Conservation (phyloP, 2,113 vertebrate genomes). For the Regulus satrapa region DNA sequence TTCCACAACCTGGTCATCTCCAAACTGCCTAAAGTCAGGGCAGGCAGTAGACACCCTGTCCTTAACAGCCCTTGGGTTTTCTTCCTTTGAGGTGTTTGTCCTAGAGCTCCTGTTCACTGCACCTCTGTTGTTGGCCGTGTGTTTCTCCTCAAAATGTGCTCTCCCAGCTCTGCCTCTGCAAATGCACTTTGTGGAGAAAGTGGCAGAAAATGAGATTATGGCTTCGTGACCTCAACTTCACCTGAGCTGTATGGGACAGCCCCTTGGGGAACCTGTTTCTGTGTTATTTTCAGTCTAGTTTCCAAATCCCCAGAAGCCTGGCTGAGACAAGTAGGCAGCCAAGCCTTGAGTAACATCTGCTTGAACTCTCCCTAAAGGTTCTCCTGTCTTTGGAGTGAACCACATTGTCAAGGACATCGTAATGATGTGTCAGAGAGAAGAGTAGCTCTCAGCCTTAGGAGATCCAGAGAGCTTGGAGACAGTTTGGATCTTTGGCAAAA, state of each 20-base stretch:
- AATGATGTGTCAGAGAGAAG: not conserved
- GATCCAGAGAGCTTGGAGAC: not conserved
- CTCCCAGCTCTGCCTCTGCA: not conserved
- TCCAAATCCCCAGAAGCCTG: not conserved
- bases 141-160: not conserved
- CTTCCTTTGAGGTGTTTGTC: not conserved
- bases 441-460: not conserved
- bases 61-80: not conserved
- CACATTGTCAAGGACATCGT: not conserved
- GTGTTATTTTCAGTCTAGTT: not conserved
- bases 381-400: not conserved
- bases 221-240: not conserved
- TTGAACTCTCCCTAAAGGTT: not conserved
- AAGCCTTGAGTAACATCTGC: not conserved
- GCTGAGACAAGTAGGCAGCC: not conserved
- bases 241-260: not conserved
- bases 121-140: not conserved
- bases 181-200: not conserved
- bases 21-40: fast-evolving
- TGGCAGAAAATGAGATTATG: not conserved
- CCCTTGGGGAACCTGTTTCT: not conserved
- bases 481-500: not conserved
- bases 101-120: not conserved
- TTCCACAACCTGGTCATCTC: not conserved
- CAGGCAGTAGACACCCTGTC: not conserved